A percentile compares a stretch with the other conserved stretches of the same genome.
Evolutionary conservation across 2,888 invertebrate species (phyloP).

Genomic region (Brenthis hecate): DNA sequence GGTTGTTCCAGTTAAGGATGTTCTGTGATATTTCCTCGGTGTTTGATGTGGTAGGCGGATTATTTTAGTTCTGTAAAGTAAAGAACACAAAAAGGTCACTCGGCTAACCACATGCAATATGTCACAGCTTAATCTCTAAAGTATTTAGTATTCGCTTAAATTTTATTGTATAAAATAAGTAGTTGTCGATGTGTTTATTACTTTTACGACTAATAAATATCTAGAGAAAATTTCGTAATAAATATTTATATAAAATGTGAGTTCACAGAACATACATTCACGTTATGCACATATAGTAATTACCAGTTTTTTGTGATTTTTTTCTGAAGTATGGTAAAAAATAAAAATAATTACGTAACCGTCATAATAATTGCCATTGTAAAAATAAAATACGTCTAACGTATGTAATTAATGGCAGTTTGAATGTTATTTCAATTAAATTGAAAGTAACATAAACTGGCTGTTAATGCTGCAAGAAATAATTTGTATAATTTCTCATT

Average conservation of each 20-base stretch:
- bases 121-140: conserved; percentile 1
- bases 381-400: too few relatives aligned
- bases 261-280: too few relatives aligned
- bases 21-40: conserved; percentile 23
- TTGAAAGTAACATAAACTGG: conserved; percentile 18
- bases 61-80: conserved; percentile 11
- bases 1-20: conserved; percentile 22
- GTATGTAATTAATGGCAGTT: neutral
- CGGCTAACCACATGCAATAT: conserved; percentile 13
- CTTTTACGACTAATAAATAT: neutral
- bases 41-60: conserved; percentile 15
- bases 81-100: conserved; percentile 12
- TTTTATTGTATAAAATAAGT: neutral
- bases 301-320: too few relatives aligned
- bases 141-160: conserved; percentile 8
- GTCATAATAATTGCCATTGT: too few relatives aligned
- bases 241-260: too few relatives aligned
- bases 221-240: neutral
- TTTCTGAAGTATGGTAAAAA: too few relatives aligned
- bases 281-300: too few relatives aligned
- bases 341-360: too few relatives aligned
- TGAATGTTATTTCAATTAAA: conserved; percentile 5
- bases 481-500: conserved; percentile 38
- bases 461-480: conserved; percentile 37
- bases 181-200: neutral